Base-by-base conservation (phyloP, 2,888 invertebrate genomes). In the Hipparchia semele region DNA sequence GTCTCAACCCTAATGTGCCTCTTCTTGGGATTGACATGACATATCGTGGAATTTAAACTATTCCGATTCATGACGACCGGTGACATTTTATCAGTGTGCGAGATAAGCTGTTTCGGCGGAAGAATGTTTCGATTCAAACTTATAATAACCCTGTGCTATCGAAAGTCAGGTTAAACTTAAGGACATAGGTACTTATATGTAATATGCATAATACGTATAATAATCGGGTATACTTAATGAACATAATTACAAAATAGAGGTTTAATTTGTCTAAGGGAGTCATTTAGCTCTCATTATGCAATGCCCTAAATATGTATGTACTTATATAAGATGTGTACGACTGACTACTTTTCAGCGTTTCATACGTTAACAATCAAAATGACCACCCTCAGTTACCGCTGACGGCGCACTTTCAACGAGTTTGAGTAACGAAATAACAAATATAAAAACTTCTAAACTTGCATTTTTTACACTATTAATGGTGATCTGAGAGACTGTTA, bases 1-100 rank as follows among this genome's bases (percentile, higher is more conserved):
- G 89, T 86, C 85, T 86, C 90, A 91, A 92, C 93, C 92, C 92
- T 92, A 92, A 92, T 89, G 89, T 89, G 88, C 86, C 88, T 87
- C 86, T 89, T 90, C 85, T 81, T 78, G 81, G 84, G 83, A 89
- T 84, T 83, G 86, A 84, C 83, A 83, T 75, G 86, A 84, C 83
- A 83, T 75, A 59, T 69, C 51, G 60, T 69, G 46, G 58, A 68
- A 58, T 67, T 68, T 51, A 59, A 68, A 51, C 68, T 59, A 51
- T 51, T 33, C 65, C 65, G 53, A 65, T 65, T 8, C 62, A 49
- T 23, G 62, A 49, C 49, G 62, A 49, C 62, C 13, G 46, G 13
- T 62, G 62, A 49, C 49, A 13, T 62, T 46, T 49, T 62, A 62
- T 49, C 62, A n/a, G n/a, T 46, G 61, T 62, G 46, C 59, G 33